Conservation (phyloP, 2,888 invertebrate genomes). For the Platycnemis pennipes region DNA sequence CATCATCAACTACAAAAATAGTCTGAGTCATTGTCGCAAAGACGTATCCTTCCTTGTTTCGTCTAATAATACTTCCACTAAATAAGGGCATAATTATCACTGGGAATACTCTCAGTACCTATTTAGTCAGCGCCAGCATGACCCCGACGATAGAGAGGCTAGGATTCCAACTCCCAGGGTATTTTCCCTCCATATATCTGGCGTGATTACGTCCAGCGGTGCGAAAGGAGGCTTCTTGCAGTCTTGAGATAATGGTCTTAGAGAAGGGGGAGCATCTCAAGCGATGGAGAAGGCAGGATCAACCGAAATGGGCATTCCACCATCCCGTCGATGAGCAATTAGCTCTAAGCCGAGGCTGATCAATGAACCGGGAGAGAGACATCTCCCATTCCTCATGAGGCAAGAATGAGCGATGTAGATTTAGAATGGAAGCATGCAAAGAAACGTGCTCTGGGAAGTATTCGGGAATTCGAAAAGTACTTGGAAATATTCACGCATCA, state of each 20-base stretch:
- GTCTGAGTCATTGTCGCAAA: no score
- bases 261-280: not conserved
- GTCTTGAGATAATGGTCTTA: not conserved
- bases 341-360: not conserved
- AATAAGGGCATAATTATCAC: not conserved
- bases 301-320: not conserved
- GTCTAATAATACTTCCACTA: no score
- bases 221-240: not conserved
- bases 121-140: not conserved
- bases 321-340: not conserved
- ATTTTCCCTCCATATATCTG: not conserved
- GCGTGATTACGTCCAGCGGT: not conserved
- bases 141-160: not conserved
- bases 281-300: not conserved
- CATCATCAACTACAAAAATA: no score
- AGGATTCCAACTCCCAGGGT: not conserved
- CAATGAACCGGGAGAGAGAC: not conserved
- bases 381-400: not conserved
- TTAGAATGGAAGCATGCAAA: no score
- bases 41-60: no score
- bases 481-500: no score
- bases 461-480: no score
- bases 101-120: not conserved
- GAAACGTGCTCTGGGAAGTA: no score
- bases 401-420: no score